Evolutionary conservation across 1,140 invertebrate species (phyloP).

Genomic region (Lutraria rhynchaena): DNA sequence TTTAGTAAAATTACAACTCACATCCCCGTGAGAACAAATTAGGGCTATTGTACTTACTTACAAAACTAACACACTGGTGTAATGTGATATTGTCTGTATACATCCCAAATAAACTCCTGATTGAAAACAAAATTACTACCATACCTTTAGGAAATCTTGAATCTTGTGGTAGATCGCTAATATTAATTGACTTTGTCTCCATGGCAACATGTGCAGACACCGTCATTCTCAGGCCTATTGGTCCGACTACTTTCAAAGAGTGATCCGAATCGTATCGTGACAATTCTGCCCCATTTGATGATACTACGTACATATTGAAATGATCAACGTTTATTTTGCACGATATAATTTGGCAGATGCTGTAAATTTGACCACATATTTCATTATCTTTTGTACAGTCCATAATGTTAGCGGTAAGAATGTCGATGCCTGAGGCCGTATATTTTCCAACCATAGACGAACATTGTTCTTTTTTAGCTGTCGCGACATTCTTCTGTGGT

Average conservation of each 20-base stretch:
- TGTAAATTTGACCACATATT: constrained; percentile 39
- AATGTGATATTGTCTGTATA: neutral
- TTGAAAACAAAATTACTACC: no score
- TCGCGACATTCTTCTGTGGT: neutral
- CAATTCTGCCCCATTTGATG: constrained; percentile 54
- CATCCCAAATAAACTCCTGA: no score
- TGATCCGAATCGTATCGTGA: constrained; percentile 21
- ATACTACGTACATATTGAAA: constrained; percentile 56
- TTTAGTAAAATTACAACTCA: no score
- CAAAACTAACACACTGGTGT: no score
- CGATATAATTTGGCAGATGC: constrained; percentile 52
- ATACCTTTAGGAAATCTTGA: constrained; percentile 51
- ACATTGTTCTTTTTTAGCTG: neutral
- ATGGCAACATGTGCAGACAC: constrained; percentile 69
- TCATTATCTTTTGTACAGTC: constrained; percentile 43
- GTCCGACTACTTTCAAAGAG: constrained; percentile 57
- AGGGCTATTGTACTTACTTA: no score
- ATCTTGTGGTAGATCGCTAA: constrained; percentile 62
- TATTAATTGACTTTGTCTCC: constrained; percentile 56
- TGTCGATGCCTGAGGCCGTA: constrained; percentile 40
- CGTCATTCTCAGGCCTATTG: constrained; percentile 64
- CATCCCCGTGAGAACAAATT: no score
- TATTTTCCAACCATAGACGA: neutral
- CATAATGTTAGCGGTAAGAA: constrained; percentile 38
- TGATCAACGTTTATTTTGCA: constrained; percentile 50